phyloP scores from a whole-genome alignment of 2,888 invertebrate genomes.

The Dinocampus coccinellae region DNA sequence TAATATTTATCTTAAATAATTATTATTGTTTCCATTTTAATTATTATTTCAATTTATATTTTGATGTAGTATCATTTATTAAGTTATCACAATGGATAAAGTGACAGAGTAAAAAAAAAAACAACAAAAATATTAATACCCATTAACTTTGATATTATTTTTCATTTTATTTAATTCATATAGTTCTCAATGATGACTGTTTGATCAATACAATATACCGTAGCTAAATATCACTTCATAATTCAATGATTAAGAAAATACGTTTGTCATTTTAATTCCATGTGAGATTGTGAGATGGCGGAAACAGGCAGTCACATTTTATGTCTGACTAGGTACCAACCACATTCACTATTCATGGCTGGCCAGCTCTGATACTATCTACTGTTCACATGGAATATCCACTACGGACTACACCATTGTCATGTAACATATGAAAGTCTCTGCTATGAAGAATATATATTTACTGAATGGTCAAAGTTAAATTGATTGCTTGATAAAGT shows the following conservation, averaged over 20 bases:
- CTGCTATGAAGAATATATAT: background rate
- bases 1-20: background rate
- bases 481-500: background rate
- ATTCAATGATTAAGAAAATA: background rate
- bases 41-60: background rate
- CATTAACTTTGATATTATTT: background rate
- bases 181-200: background rate
- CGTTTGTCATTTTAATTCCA: background rate
- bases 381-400: constrained; percentile 37
- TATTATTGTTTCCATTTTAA: background rate
- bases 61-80: background rate
- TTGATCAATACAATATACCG: background rate
- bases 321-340: constrained; percentile 40
- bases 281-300: constrained; percentile 8
- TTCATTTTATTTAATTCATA: background rate
- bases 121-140: no score
- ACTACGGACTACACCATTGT: background rate
- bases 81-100: background rate
- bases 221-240: background rate
- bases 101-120: background rate
- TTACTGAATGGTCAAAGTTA: background rate
- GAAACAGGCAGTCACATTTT: constrained; percentile 25
- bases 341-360: constrained; percentile 45
- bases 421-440: background rate
- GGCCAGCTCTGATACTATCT: constrained; percentile 38